Conservation (phyloP, 1,140 invertebrate genomes). For the Atta cephalotes region DNA sequence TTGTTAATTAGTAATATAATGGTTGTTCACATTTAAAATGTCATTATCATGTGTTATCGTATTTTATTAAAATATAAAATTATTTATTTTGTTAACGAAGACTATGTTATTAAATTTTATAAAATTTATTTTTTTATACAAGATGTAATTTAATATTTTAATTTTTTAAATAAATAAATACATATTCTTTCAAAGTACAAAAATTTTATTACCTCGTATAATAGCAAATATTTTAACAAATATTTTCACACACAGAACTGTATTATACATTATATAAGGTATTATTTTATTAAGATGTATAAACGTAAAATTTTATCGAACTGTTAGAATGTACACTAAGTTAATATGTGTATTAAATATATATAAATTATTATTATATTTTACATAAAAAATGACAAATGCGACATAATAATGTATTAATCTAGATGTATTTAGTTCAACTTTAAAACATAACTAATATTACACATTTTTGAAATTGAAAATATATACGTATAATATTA, state of each 20-base stretch:
- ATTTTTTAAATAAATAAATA: constrained; percentile 23
- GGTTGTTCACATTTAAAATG: background rate
- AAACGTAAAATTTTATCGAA: background rate
- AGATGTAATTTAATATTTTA: background rate
- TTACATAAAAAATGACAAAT: constrained; percentile 19
- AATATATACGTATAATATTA: background rate
- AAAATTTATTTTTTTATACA: constrained; percentile 44
- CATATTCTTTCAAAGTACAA: constrained; percentile 15
- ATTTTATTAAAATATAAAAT: constrained; percentile 27
- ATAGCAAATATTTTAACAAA: constrained; percentile 8
- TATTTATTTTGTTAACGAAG: constrained; percentile 29
- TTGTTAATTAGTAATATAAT: background rate
- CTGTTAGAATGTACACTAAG: background rate
- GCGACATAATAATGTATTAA: background rate
- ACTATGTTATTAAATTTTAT: constrained; percentile 34
- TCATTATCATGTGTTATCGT: background rate
- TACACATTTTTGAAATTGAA: no score
- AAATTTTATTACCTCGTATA: background rate
- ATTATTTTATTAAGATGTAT: constrained; percentile 2
- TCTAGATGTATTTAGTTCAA: background rate
- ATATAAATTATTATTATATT: background rate
- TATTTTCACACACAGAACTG: constrained; percentile 3
- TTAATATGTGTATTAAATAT: no score
- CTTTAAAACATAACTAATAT: background rate
- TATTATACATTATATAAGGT: background rate